These are phyloP conservation scores for Enteromius treurensis DNA, from an alignment of 2,797 vertebrate species.

Conservation along the genomic window DNA sequence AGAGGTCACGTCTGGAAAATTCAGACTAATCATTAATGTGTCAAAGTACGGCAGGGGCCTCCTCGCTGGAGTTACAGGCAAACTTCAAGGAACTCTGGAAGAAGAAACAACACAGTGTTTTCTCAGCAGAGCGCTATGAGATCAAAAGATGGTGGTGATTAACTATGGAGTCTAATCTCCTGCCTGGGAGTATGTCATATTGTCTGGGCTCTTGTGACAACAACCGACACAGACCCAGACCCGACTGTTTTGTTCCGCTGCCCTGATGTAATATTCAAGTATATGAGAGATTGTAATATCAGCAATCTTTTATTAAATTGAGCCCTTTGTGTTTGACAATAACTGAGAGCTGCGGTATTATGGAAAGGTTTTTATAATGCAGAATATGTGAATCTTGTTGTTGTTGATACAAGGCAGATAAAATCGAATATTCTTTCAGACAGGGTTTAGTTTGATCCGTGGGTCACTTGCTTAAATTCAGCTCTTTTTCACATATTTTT, in stretches of 20 bases:
- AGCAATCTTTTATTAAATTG: constrained; percentile 38
- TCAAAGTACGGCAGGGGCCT: constrained; percentile 43
- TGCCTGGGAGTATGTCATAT: not conserved
- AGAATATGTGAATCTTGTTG: not conserved
- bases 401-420: constrained; percentile 13
- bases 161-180: constrained; percentile 28
- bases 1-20: constrained; percentile 53
- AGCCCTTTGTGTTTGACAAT: constrained; percentile 28
- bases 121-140: constrained; percentile 17
- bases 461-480: not conserved
- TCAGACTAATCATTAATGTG: constrained; percentile 52
- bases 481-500: not conserved
- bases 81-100: constrained; percentile 33
- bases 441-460: not conserved
- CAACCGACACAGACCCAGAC: constrained; percentile 7
- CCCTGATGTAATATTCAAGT: constrained; percentile 30
- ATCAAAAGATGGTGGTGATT: constrained; percentile 41
- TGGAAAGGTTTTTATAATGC: constrained; percentile 5
- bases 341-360: not conserved
- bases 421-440: constrained; percentile 31
- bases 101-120: constrained; percentile 34
- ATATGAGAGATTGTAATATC: constrained; percentile 17
- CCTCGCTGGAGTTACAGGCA: constrained; percentile 22
- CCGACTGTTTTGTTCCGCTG: not conserved
- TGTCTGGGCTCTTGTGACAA: constrained; percentile 26